Conservation (phyloP, 2,888 invertebrate genomes). For the Cephus pygmeus region DNA sequence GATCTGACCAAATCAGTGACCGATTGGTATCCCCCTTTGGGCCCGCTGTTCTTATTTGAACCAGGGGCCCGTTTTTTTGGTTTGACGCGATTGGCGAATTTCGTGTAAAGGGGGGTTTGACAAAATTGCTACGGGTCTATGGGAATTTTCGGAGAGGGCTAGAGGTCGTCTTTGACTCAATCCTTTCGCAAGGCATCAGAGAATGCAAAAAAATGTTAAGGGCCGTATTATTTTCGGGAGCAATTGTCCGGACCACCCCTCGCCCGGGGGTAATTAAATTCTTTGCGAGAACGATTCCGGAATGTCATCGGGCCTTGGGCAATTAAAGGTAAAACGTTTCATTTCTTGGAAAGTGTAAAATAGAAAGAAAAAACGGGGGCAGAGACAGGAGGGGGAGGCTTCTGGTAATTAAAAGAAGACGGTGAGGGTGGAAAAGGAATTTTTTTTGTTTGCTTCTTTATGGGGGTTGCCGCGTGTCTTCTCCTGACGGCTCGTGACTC, state of each 20-base stretch:
- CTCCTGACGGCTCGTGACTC: conserved; percentile 31
- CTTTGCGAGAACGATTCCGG: conserved; percentile 63
- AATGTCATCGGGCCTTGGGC: conserved; percentile 56
- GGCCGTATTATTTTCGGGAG: conserved; percentile 13
- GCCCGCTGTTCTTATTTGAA: conserved; percentile 15
- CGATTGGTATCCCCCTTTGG: conserved; percentile 49
- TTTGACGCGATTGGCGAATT: not conserved
- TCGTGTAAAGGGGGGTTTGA: no score
- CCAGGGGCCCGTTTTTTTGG: not conserved
- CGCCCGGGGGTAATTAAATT: conserved; percentile 59
- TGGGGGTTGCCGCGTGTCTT: conserved; percentile 30
- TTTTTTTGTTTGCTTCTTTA: conserved; percentile 19
- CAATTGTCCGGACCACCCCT: conserved; percentile 34
- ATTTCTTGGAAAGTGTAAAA: conserved; percentile 40
- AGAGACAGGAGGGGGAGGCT: conserved; percentile 18
- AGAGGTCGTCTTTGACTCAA: no score
- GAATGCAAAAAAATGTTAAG: not conserved
- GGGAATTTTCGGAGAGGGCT: no score
- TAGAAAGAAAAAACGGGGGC: conserved; percentile 36
- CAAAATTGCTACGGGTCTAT: no score
- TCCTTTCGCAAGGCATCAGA: not conserved
- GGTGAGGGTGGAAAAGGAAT: conserved; percentile 30
- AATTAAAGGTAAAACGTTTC: conserved; percentile 64
- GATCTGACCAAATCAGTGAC: conserved; percentile 63
- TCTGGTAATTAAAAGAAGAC: conserved; percentile 64